phyloP scores from a whole-genome alignment of 2,113 vertebrate genomes.

The Hippoglossus stenolepis region DNA sequence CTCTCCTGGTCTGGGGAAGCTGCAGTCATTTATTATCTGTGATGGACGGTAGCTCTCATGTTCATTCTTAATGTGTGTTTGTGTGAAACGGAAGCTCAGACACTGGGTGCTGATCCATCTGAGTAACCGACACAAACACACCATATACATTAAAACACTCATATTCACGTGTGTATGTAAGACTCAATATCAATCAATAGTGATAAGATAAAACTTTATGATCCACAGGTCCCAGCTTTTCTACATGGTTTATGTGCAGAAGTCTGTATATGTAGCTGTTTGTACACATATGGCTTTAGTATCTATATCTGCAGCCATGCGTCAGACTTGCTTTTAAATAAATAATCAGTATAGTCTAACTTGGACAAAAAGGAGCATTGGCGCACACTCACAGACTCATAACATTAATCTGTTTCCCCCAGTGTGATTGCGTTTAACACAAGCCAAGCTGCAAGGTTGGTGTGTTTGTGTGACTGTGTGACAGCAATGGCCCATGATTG shows the following conservation, averaged over 20 bases:
- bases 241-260: constrained; percentile 1
- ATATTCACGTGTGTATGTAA: no score
- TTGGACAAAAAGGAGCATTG: neutral
- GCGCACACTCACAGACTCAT: neutral
- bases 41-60: constrained; percentile 29
- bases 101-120: constrained; percentile 12
- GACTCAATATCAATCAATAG: neutral
- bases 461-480: constrained; percentile 12
- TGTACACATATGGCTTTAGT: neutral
- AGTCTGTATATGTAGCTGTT: neutral
- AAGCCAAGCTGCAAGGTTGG: neutral
- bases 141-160: neutral
- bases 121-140: neutral
- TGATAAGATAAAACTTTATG: neutral
- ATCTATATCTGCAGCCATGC: neutral
- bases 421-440: constrained; percentile 12
- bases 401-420: neutral
- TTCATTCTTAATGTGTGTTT: constrained; percentile 24
- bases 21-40: constrained; percentile 50
- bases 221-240: neutral
- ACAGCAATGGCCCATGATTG: constrained; percentile 26
- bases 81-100: constrained; percentile 9
- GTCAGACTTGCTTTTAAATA: neutral
- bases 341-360: neutral
- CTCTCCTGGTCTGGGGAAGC: constrained; percentile 28